These are phyloP conservation scores for Stegophylla sp. DNA, from an alignment of 2,888 invertebrate genomes.

Conservation along the genomic window DNA sequence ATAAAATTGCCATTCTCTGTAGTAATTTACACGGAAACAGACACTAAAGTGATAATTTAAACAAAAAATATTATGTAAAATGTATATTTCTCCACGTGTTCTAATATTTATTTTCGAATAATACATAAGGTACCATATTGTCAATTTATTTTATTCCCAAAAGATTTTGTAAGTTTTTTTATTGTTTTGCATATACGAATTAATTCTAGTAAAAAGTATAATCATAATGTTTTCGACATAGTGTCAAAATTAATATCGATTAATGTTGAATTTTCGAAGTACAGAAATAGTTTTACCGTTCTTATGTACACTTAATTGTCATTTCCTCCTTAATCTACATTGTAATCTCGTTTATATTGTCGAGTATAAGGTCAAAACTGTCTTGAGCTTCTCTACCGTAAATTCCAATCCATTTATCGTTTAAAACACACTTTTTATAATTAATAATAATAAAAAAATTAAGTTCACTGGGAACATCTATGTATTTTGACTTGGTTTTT, in stretches of 20 bases:
- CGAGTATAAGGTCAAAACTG: constrained; percentile 20
- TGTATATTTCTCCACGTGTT: neutral
- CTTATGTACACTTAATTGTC: constrained; percentile 22
- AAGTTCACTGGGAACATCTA: no score
- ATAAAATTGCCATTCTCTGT: no score
- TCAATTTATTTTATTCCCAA: no score
- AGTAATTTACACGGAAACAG: no score
- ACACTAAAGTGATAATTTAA: no score
- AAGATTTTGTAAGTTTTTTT: no score
- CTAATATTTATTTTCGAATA: neutral
- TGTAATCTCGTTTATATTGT: constrained; percentile 40
- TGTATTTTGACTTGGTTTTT: no score
- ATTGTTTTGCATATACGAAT: no score
- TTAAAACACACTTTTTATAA: neutral
- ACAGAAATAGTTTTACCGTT: neutral
- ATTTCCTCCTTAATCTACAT: constrained; percentile 48
- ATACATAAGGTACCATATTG: no score
- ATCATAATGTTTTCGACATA: neutral
- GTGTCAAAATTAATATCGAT: constrained; percentile 2
- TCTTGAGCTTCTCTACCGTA: neutral
- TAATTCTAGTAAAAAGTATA: constrained; percentile 5
- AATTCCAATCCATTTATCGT: neutral
- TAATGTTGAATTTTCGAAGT: neutral
- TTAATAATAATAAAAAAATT: no score
- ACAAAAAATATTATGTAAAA: no score